These are phyloP conservation scores for Hypercompe scribonia DNA, from an alignment of 2,888 invertebrate genomes.

Conservation along the genomic window DNA sequence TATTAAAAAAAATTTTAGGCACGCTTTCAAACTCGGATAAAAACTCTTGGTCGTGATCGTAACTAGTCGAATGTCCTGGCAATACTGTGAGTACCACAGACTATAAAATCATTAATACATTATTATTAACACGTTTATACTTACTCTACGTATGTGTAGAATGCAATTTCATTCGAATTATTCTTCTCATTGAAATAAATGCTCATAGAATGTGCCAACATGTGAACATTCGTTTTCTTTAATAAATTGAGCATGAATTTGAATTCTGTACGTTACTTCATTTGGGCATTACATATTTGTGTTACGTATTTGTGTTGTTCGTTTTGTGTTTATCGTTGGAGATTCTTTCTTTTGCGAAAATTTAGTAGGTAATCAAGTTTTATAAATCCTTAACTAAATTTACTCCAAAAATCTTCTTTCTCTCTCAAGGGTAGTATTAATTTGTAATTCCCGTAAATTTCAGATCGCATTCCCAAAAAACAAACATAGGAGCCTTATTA, in stretches of 20 bases:
- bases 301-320: neutral
- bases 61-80: no score
- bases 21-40: no score
- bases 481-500: neutral
- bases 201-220: neutral
- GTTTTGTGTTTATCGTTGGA: neutral
- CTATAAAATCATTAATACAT: neutral
- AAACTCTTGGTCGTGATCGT: no score
- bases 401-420: neutral
- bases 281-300: neutral
- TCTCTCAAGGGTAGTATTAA: neutral
- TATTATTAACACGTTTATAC: neutral
- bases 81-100: no score
- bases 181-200: neutral
- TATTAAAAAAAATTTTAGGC: no score
- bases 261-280: neutral
- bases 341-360: neutral
- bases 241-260: neutral
- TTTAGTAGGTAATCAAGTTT: neutral
- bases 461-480: neutral
- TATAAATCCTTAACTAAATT: neutral
- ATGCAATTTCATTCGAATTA: neutral
- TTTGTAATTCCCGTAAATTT: neutral
- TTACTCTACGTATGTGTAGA: neutral
- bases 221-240: neutral